phyloP scores from a whole-genome alignment of 2,888 invertebrate genomes.

The Endotricha flammealis region DNA sequence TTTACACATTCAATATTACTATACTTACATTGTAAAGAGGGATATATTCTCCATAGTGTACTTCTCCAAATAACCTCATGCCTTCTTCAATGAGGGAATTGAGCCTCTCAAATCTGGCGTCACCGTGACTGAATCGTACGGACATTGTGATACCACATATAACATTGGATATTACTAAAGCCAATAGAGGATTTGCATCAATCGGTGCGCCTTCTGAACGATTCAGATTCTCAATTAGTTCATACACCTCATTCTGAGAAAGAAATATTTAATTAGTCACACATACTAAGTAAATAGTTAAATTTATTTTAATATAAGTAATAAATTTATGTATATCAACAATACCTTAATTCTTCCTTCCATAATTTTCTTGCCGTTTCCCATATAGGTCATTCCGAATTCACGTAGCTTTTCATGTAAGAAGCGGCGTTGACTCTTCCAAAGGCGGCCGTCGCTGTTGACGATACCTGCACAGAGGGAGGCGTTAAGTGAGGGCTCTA shows the following conservation, averaged over 20 bases:
- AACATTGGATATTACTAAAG: slow-evolving; percentile 91
- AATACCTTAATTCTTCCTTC: slow-evolving; percentile 89
- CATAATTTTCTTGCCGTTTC: slow-evolving; percentile 88
- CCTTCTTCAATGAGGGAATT: slow-evolving; percentile 94
- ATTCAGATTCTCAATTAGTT: slow-evolving; percentile 82
- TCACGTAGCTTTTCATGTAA: slow-evolving; percentile 90
- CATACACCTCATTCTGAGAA: slow-evolving; percentile 84
- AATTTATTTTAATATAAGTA: slow-evolving; percentile 8
- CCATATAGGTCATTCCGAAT: slow-evolving; percentile 93
- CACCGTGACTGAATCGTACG: slow-evolving; percentile 87
- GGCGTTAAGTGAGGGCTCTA: slow-evolving; percentile 41
- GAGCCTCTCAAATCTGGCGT: slow-evolving; percentile 86
- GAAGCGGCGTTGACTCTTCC: slow-evolving; percentile 94
- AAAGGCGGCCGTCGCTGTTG: slow-evolving; percentile 91
- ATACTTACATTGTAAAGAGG: slow-evolving; percentile 82
- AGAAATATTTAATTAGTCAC: slow-evolving; percentile 21
- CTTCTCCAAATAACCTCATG: slow-evolving; percentile 90
- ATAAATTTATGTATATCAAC: not conserved
- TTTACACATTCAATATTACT: slow-evolving; percentile 1
- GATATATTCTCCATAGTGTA: slow-evolving; percentile 90
- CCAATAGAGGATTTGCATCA: slow-evolving; percentile 86
- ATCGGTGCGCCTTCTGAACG: slow-evolving; percentile 82
- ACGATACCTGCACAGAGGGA: slow-evolving; percentile 85
- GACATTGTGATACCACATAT: slow-evolving; percentile 95
- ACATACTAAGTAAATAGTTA: slow-evolving; percentile 4